phyloP scores from a whole-genome alignment of 2,888 invertebrate genomes.

The Creontiades dilutus region DNA sequence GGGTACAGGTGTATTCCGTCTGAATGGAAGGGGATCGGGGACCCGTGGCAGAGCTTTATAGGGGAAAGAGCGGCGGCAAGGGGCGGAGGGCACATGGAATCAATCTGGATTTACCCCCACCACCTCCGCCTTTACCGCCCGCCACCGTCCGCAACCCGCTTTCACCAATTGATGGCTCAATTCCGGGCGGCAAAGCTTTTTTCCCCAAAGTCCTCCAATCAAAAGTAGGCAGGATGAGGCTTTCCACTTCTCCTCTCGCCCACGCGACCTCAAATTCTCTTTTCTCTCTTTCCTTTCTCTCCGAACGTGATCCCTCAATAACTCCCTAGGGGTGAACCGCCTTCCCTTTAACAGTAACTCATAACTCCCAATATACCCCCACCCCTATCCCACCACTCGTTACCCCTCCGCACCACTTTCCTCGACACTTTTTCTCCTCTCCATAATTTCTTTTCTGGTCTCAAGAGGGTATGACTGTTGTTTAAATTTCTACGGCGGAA shows the following conservation, averaged over 20 bases:
- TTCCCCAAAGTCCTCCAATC: conserved; percentile 68
- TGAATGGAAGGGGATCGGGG: neutral
- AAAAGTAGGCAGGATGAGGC: conserved; percentile 64
- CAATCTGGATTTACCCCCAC: conserved; percentile 66
- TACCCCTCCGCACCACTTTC: neutral
- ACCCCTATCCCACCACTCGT: neutral
- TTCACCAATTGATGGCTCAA: conserved; percentile 72
- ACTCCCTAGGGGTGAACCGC: conserved; percentile 21
- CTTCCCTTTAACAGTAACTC: conserved; percentile 64
- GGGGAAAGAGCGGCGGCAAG: conserved; percentile 41
- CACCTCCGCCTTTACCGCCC: conserved; percentile 35
- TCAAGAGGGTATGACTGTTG: conserved; percentile 54
- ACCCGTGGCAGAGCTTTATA: conserved; percentile 22
- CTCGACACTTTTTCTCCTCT: neutral
- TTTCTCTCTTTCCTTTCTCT: conserved; percentile 14
- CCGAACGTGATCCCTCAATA: conserved; percentile 61
- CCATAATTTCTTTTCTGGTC: conserved; percentile 33
- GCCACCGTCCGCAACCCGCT: conserved; percentile 55
- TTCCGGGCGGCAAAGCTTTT: conserved; percentile 67
- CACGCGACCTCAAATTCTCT: conserved; percentile 19
- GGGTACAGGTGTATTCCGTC: conserved; percentile 56
- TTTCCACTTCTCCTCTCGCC: conserved; percentile 28
- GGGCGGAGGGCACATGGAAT: conserved; percentile 50
- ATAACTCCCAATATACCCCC: conserved; percentile 60
- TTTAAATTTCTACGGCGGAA: conserved; percentile 34